Percentiles rank a stretch among this genome's conserved stretches.
These are phyloP conservation scores for Listronotus oregonensis DNA, from an alignment of 1,140 invertebrate species.

Conservation along the genomic window DNA sequence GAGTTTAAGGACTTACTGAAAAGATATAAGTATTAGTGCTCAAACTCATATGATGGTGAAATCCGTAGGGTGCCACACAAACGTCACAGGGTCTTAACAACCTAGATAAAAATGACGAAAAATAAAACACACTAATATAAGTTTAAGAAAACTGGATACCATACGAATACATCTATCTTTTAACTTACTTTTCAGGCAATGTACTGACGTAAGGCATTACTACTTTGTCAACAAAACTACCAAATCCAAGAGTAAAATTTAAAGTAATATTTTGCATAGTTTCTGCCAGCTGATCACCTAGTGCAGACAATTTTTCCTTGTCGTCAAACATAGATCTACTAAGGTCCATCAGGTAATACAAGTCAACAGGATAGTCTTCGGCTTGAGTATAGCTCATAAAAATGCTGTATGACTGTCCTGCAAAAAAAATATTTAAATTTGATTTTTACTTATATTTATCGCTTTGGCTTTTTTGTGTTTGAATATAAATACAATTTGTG, in stretches of 20 bases:
- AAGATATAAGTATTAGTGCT: conserved; percentile 67
- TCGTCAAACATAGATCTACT: conserved; percentile 80
- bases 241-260: conserved; percentile 83
- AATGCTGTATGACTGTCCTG: conserved; percentile 63
- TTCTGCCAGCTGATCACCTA: conserved; percentile 68
- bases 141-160: too few relatives aligned
- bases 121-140: conserved; percentile 9
- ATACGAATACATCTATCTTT: too few relatives aligned
- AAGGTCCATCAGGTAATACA: conserved; percentile 88
- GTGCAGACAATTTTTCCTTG: conserved; percentile 67
- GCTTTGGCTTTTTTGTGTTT: too few relatives aligned
- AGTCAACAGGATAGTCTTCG: conserved; percentile 83
- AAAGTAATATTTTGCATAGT: conserved; percentile 78
- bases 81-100: conserved; percentile 64
- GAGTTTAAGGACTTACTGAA: conserved; percentile 57
- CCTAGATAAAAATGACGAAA: conserved; percentile 47
- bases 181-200: conserved; percentile 60
- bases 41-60: conserved; percentile 70
- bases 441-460: too few relatives aligned
- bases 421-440: conserved; percentile 4
- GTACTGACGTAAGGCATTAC: conserved; percentile 77
- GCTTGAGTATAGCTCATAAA: conserved; percentile 69
- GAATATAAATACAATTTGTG: too few relatives aligned
- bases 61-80: conserved; percentile 73
- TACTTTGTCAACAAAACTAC: conserved; percentile 89